These are phyloP conservation scores for Mandrillus leucophaeus DNA, from an alignment of 2,113 vertebrate species.

Conservation along the genomic window DNA sequence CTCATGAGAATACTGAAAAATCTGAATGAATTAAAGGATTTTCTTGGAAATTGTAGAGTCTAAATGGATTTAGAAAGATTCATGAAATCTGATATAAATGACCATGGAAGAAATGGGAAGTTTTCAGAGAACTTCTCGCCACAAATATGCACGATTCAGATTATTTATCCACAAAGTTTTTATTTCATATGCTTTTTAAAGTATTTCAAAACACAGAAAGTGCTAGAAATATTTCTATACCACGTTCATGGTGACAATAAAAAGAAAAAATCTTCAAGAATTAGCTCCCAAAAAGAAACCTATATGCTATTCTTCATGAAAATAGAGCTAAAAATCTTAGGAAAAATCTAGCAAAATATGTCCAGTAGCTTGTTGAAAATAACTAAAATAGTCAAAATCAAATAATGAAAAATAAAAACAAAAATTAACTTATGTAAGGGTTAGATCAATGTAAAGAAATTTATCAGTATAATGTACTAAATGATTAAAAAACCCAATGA, in stretches of 20 bases:
- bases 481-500: neutral
- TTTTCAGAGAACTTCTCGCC: neutral
- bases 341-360: neutral
- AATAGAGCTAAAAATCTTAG: neutral
- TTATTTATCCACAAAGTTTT: neutral
- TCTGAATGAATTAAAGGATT: constrained; percentile 3
- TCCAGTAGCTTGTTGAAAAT: neutral
- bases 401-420: neutral
- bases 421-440: neutral
- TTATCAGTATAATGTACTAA: neutral
- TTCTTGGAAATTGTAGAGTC: neutral
- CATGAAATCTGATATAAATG: neutral
- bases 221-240: neutral
- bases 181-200: neutral
- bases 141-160: neutral
- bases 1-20: neutral
- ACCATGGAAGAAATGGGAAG: neutral
- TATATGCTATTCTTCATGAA: neutral
- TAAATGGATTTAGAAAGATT: neutral
- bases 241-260: neutral
- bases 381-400: neutral
- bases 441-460: neutral
- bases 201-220: neutral
- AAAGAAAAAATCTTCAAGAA: neutral
- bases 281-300: neutral